Evolutionary conservation across 2,888 invertebrate genomes (phyloP).

Genomic region (Pegoplata infirma): DNA sequence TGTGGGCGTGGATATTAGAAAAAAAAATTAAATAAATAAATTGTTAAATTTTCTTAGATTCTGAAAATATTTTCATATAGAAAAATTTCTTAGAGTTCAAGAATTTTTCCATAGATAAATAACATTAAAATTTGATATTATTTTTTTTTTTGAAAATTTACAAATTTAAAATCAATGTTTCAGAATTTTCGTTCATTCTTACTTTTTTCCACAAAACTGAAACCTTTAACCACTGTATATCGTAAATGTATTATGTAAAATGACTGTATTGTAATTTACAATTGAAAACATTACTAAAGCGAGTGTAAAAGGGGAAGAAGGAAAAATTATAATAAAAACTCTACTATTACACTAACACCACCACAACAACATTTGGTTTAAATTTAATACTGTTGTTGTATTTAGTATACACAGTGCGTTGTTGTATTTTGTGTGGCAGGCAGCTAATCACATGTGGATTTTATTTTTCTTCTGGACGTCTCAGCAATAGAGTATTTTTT

Average conservation of each 20-base stretch:
- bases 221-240: constrained; percentile 24
- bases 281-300: constrained; percentile 18
- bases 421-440: neutral
- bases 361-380: constrained; percentile 11
- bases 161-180: too few relatives aligned
- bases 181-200: too few relatives aligned
- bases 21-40: too few relatives aligned
- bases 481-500: neutral
- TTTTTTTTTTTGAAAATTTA: too few relatives aligned
- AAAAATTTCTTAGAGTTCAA: neutral
- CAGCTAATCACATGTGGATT: constrained; percentile 31
- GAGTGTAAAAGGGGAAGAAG: constrained; percentile 29
- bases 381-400: neutral
- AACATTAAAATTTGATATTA: neutral
- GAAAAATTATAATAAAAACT: constrained; percentile 27
- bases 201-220: too few relatives aligned
- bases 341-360: constrained; percentile 10
- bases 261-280: constrained; percentile 45
- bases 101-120: neutral
- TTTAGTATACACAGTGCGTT: too few relatives aligned
- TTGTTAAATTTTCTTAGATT: too few relatives aligned
- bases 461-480: constrained; percentile 20
- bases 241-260: constrained; percentile 16
- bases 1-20: too few relatives aligned
- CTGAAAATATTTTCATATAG: too few relatives aligned